Conservation (phyloP, 2,888 invertebrate genomes). For the Encarsia formosa region DNA sequence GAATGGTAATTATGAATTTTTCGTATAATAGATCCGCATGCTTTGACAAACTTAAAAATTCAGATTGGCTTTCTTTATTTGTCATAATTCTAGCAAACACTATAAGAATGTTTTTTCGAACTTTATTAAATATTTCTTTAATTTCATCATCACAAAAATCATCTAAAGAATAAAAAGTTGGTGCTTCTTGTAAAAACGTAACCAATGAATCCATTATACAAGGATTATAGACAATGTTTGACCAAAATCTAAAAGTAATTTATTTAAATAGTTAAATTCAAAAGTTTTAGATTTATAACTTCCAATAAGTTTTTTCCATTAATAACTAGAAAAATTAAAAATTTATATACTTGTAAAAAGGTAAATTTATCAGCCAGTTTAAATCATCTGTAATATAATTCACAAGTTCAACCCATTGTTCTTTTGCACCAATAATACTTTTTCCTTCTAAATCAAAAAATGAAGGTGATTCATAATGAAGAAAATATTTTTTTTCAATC, state of each 20-base stretch:
- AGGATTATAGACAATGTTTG: constrained; percentile 64
- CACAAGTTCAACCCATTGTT: constrained; percentile 65
- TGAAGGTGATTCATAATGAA: constrained; percentile 58
- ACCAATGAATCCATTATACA: constrained; percentile 62
- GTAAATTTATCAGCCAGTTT: constrained; percentile 64
- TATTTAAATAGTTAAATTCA: constrained; percentile 2
- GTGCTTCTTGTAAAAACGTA: constrained; percentile 71
- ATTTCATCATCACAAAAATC: constrained; percentile 51
- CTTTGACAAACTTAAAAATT: constrained; percentile 62
- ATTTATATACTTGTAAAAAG: constrained; percentile 60
- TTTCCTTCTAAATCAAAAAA: constrained; percentile 50
- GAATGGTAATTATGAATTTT: constrained; percentile 77
- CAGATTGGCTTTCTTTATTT: constrained; percentile 59
- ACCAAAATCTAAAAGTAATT: constrained; percentile 62
- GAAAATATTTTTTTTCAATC: constrained; percentile 57
- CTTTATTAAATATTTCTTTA: constrained; percentile 58
- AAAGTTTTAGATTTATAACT: background rate
- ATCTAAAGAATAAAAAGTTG: constrained; percentile 61
- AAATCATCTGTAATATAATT: constrained; percentile 63
- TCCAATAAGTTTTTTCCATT: background rate
- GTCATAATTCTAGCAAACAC: constrained; percentile 75
- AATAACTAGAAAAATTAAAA: constrained; percentile 11
- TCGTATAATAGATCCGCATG: constrained; percentile 72
- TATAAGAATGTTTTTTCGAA: constrained; percentile 60
- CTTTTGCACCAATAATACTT: constrained; percentile 57